Conservation (phyloP, 2,888 invertebrate species). For the Apomyelois bistriatella region DNA sequence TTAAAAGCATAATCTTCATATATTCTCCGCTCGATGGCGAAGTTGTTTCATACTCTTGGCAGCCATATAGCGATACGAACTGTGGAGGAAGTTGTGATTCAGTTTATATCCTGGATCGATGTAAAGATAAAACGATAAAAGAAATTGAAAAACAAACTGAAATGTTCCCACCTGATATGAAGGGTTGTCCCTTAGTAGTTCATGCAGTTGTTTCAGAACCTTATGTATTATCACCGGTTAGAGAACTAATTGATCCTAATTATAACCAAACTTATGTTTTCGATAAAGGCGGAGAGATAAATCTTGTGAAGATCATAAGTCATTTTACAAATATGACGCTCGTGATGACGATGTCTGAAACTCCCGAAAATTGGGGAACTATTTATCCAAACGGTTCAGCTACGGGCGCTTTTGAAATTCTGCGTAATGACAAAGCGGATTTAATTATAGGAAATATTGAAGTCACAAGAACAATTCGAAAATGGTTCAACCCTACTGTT, state of each 20-base stretch:
- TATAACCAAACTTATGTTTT: slow-evolving; percentile 60
- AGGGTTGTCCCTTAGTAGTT: slow-evolving; percentile 64
- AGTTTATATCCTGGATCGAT: slow-evolving; percentile 63
- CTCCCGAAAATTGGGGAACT: slow-evolving; percentile 63
- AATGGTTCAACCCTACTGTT: slow-evolving; percentile 68
- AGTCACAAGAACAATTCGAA: slow-evolving; percentile 62
- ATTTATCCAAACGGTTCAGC: slow-evolving; percentile 56
- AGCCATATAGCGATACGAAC: slow-evolving; percentile 61
- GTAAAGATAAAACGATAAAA: slow-evolving; percentile 46
- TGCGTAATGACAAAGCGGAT: slow-evolving; percentile 57
- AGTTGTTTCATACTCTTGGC: slow-evolving; percentile 68
- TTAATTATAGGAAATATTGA: slow-evolving; percentile 71
- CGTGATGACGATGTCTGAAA: slow-evolving; percentile 54
- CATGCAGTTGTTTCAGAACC: slow-evolving; percentile 69
- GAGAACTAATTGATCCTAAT: slow-evolving; percentile 38
- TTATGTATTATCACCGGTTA: slow-evolving; percentile 65
- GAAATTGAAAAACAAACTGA: slow-evolving; percentile 49
- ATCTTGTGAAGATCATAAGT: slow-evolving; percentile 66
- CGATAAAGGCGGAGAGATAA: slow-evolving; percentile 64
- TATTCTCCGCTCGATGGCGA: slow-evolving; percentile 45
- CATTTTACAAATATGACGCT: slow-evolving; percentile 70
- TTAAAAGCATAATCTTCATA: slow-evolving; percentile 64
- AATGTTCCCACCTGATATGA: slow-evolving; percentile 63
- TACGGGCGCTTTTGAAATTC: slow-evolving; percentile 53
- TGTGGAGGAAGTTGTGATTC: slow-evolving; percentile 63